phyloP scores from a whole-genome alignment of 2,888 invertebrate genomes.

The Entomobrya proxima region DNA sequence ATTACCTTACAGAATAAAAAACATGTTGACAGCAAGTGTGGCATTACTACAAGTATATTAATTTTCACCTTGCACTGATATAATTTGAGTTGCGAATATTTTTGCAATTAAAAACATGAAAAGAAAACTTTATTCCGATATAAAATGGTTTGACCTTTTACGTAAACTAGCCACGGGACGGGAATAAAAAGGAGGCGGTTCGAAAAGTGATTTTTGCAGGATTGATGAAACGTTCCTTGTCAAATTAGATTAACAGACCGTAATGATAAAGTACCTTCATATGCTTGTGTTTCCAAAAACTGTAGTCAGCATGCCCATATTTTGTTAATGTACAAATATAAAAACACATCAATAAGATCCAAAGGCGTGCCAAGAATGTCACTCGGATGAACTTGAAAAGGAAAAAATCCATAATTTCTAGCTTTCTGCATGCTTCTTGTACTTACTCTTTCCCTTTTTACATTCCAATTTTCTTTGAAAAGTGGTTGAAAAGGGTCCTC shows the following conservation, averaged over 20 bases:
- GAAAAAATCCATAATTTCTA: slow-evolving; percentile 13
- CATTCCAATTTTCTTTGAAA: neutral
- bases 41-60: no score
- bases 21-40: no score
- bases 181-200: neutral
- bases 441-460: neutral
- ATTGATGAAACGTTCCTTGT: slow-evolving; percentile 5
- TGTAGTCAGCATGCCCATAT: neutral
- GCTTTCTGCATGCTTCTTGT: neutral
- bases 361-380: slow-evolving; percentile 10
- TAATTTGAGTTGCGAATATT: no score
- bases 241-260: slow-evolving; percentile 15
- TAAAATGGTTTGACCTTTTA: no score
- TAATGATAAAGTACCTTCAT: no score
- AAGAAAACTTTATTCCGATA: no score
- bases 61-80: no score
- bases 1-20: no score
- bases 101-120: no score
- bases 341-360: neutral
- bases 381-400: neutral
- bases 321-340: neutral
- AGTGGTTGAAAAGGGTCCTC: neutral
- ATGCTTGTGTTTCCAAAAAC: neutral
- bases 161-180: no score
- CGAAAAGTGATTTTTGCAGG: neutral